Evolutionary conservation across 23 tunicate species (phyloP), one percentile per base, ranked within the genome.

Genomic region (Botrylloides violaceus): DNA sequence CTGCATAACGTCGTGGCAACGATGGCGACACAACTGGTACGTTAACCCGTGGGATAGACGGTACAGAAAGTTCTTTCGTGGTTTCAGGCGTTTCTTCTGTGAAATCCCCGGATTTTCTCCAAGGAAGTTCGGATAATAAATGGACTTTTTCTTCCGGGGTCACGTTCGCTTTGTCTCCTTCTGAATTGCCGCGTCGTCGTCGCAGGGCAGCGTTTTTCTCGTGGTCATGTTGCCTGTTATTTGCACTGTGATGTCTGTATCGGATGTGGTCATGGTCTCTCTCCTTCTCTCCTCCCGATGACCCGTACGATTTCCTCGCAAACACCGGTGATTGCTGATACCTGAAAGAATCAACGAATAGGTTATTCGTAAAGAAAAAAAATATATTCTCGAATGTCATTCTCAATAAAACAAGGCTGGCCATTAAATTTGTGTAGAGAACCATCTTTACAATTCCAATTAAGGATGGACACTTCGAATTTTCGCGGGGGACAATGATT

Each of bases 251-350:
- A 36, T 34, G 62, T 15, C 53, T 43, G 53, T 43, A 15, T 7
- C 53, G 53, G 9, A 9, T 43, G 85, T 39, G 72, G 72, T 21
- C 27, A 20, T 72, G 77, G 36, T 59, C 7, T 7, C 20, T 4
- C 38, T 23, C 36, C 36, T 4, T 36, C 3, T 55, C 28, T 25
- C 32, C 55, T 3, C 68, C 72, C 7, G 66, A 33, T 19, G 35
- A 63, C 3, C 35, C 32, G 7, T 12, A 4, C 29, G 37, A 26
- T 68, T 68, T 68, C 37, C 74, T 65, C 2, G 57, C 56, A 2
- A 81, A 63, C 55, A 71, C 66, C 9, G 91, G 91, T 6, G 91
- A 83, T 64, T 83, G 79, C 30, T 71, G 60, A 50, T 71, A 83
- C 27, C 91, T 83, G 81, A 3, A 60, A 65, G 37, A 71, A 3